Evolutionary conservation across 2,113 vertebrate species (phyloP).

Genomic region (Nannobrachium achirus): DNA sequence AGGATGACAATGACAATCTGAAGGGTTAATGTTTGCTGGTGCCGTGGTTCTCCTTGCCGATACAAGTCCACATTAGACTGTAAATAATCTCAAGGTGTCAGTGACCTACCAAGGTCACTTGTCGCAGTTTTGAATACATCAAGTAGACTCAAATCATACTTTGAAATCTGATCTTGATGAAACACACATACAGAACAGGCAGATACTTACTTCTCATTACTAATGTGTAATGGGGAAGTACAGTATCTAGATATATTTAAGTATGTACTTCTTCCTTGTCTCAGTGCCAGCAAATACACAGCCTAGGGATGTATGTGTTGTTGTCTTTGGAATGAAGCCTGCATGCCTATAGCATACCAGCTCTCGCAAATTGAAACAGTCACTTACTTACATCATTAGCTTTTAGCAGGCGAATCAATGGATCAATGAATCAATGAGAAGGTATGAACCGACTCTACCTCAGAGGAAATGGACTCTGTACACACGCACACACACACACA

Average conservation of each 20-base stretch:
- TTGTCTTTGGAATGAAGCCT: conserved; percentile 60
- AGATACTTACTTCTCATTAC: neutral
- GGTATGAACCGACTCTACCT: conserved; percentile 73
- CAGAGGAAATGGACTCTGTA: conserved; percentile 70
- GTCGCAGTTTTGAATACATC: conserved; percentile 37
- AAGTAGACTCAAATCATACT: conserved; percentile 30
- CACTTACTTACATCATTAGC: conserved; percentile 82
- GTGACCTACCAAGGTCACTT: conserved; percentile 41
- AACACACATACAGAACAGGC: neutral
- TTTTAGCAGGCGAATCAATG: conserved; percentile 81
- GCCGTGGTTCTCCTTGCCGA: neutral
- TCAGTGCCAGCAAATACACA: conserved; percentile 19
- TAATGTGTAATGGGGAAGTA: neutral
- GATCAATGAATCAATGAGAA: conserved; percentile 80
- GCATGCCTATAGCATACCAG: conserved; percentile 51
- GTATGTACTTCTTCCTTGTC: conserved; percentile 26
- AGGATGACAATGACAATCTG: too few relatives aligned
- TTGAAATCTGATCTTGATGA: conserved; percentile 15
- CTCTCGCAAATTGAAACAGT: conserved; percentile 70
- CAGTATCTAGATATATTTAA: conserved; percentile 16
- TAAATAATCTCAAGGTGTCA: neutral
- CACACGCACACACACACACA: conserved; percentile 10
- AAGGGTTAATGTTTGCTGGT: too few relatives aligned
- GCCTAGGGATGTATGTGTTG: conserved; percentile 52
- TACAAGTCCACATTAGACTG: conserved; percentile 27